Evolutionary conservation across 2,113 vertebrate genomes (phyloP).

Genomic region (Ahaetulla prasina): DNA sequence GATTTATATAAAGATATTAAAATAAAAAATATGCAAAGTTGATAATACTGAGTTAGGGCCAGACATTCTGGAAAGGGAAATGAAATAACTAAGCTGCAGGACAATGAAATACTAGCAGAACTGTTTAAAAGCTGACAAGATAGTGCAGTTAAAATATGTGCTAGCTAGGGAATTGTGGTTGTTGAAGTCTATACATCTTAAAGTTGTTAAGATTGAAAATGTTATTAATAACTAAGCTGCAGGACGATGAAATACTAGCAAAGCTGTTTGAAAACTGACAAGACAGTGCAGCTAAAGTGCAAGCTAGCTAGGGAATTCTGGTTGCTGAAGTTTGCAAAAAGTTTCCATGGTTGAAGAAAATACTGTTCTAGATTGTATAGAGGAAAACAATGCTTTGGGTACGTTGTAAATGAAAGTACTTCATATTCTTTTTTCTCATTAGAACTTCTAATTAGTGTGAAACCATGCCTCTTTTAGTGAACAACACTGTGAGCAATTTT

Average conservation of each 20-base stretch:
- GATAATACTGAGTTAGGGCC: neutral
- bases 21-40: neutral
- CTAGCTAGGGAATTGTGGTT: neutral
- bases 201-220: neutral
- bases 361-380: neutral
- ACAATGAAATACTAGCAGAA: neutral
- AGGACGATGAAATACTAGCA: neutral
- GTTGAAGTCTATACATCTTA: neutral
- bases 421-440: neutral
- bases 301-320: neutral
- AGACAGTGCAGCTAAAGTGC: neutral
- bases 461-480: slow-evolving; percentile 47
- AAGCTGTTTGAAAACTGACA: neutral
- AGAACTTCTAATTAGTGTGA: slow-evolving; percentile 23
- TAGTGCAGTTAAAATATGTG: neutral
- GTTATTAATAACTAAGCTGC: neutral
- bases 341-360: neutral
- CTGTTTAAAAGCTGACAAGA: neutral
- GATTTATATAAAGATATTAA: neutral
- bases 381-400: neutral
- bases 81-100: neutral
- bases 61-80: neutral
- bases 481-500: slow-evolving; percentile 46
- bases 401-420: slow-evolving; percentile 10
- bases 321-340: neutral